phyloP scores from a whole-genome alignment of 2,797 vertebrate genomes.

The Hydrocynus forskahlii region DNA sequence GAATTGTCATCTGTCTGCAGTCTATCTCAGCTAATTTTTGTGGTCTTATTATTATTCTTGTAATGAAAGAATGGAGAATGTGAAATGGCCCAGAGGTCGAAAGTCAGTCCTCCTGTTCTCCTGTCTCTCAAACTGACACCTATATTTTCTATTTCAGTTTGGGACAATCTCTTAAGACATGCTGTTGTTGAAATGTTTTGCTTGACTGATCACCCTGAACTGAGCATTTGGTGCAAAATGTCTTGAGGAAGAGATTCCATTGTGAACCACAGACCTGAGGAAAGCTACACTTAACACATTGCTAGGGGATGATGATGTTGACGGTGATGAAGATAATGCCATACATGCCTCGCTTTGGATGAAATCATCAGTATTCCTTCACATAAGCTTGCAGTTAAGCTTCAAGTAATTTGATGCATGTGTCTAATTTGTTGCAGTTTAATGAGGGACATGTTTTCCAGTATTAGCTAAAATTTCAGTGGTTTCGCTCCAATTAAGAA shows the following conservation, averaged over 20 bases:
- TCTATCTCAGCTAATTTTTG: too few species aligned
- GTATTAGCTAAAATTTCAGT: slow-evolving; percentile 20
- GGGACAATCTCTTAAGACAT: neutral
- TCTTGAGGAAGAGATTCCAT: neutral
- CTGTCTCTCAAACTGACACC: slow-evolving; percentile 2
- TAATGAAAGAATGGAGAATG: neutral
- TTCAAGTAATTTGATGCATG: neutral
- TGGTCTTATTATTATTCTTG: neutral
- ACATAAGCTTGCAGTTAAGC: neutral
- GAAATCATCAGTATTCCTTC: neutral
- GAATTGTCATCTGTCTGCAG: too few species aligned
- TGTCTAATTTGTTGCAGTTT: slow-evolving; percentile 13
- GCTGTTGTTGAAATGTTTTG: slow-evolving; percentile 18
- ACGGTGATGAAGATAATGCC: too few species aligned
- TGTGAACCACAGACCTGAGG: neutral
- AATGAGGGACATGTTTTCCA: slow-evolving; percentile 15
- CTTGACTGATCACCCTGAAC: slow-evolving; percentile 18
- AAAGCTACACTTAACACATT: neutral
- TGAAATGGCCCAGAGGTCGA: slow-evolving; percentile 14
- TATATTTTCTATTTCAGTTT: neutral
- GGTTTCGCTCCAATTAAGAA: slow-evolving; percentile 20
- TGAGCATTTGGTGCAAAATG: neutral
- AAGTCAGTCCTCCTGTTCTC: neutral
- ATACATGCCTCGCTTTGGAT: neutral
- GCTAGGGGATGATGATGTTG: neutral